Conservation (phyloP, 1,140 invertebrate genomes). For the Helicorthomorpha holstii region DNA sequence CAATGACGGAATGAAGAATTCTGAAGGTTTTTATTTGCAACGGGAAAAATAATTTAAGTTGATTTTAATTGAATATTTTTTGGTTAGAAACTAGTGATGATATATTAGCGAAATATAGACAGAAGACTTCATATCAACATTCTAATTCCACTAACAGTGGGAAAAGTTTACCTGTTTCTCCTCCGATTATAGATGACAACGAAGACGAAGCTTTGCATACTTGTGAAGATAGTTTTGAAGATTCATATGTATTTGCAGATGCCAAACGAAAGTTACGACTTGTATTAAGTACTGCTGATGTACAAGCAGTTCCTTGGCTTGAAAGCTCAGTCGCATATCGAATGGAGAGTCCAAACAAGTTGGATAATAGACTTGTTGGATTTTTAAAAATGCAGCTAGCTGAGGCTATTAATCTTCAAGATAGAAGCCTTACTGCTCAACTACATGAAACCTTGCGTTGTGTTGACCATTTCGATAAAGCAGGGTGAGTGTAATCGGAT, state of each 20-base stretch:
- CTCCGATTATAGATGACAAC: conserved; percentile 16
- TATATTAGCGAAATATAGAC: conserved; percentile 85
- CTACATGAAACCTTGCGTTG: conserved; percentile 73
- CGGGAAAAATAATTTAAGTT: too few relatives aligned
- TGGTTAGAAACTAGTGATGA: conserved; percentile 62
- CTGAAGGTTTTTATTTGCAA: too few relatives aligned
- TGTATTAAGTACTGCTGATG: conserved; percentile 68
- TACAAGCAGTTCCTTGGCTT: conserved; percentile 18
- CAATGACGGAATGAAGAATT: too few relatives aligned
- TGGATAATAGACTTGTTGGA: conserved; percentile 46
- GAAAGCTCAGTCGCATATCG: background rate
- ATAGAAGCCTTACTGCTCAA: conserved; percentile 63
- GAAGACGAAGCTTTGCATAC: conserved; percentile 31
- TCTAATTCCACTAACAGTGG: conserved; percentile 1
- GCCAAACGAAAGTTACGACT: conserved; percentile 82
- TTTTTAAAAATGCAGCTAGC: conserved; percentile 65
- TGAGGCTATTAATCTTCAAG: conserved; percentile 69
- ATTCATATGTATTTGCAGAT: conserved; percentile 51
- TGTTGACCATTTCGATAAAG: conserved; percentile 49
- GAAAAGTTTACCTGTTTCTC: conserved; percentile 12
- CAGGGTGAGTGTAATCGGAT: conserved; percentile 30
- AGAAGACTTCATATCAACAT: conserved; percentile 35
- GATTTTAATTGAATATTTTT: background rate
- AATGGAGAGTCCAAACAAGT: conserved; percentile 13
- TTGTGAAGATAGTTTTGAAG: conserved; percentile 42